Evolutionary conservation across 2,113 vertebrate genomes (phyloP).

Genomic region (Tachycineta bicolor): DNA sequence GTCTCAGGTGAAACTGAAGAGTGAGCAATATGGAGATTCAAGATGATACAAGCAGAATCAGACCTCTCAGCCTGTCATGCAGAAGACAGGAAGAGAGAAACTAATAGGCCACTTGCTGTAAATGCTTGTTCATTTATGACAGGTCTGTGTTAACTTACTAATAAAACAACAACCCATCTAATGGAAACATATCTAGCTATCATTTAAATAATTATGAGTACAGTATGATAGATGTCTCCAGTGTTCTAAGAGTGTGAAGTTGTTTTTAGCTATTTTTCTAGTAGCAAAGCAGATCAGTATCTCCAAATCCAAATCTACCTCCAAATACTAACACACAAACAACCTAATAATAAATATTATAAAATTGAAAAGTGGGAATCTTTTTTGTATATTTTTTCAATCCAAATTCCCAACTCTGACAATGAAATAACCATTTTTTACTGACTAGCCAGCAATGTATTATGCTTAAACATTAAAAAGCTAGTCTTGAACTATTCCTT

Average conservation of each 20-base stretch:
- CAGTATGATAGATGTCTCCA: neutral
- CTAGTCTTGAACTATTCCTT: neutral
- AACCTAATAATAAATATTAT: neutral
- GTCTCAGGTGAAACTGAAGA: conserved; percentile 16
- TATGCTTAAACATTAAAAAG: neutral
- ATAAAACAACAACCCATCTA: neutral
- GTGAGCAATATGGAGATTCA: conserved; percentile 23
- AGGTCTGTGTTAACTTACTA: conserved; percentile 8
- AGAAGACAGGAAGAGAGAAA: neutral
- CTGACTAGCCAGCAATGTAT: neutral
- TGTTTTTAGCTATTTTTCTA: neutral
- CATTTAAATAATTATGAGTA: neutral
- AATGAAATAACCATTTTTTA: neutral
- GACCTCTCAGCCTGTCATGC: neutral
- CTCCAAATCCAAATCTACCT: neutral
- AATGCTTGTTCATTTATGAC: neutral
- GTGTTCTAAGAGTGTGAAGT: neutral
- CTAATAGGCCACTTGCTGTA: neutral
- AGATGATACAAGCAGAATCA: neutral
- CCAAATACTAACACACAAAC: neutral
- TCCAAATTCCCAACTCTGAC: neutral
- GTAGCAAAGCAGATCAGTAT: neutral
- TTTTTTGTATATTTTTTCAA: neutral
- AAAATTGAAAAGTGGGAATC: neutral
- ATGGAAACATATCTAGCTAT: neutral